phyloP scores from a whole-genome alignment of 2,888 invertebrate species.

The Conops quadrifasciatus region DNA sequence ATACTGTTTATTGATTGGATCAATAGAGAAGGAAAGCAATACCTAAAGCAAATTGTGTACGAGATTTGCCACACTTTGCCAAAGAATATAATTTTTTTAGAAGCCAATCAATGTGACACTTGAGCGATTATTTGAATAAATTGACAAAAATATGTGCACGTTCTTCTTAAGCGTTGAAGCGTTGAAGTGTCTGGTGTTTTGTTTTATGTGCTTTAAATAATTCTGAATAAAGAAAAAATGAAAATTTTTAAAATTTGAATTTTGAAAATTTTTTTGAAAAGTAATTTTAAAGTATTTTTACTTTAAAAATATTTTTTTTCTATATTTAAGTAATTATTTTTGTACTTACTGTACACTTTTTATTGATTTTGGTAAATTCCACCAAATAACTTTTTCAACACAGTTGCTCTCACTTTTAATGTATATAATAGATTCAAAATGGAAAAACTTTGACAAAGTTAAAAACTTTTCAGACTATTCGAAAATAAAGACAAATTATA shows the following conservation, averaged over 20 bases:
- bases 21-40: slow-evolving; percentile 46
- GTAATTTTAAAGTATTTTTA: too few relatives aligned
- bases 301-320: too few relatives aligned
- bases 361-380: too few relatives aligned
- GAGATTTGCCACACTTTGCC: too few relatives aligned
- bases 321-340: background rate
- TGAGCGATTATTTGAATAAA: too few relatives aligned
- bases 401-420: slow-evolving; percentile 2
- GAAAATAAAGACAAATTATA: background rate
- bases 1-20: slow-evolving; percentile 53
- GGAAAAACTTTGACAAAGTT: background rate
- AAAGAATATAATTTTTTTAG: slow-evolving; percentile 15
- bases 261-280: too few relatives aligned
- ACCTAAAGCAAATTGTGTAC: background rate
- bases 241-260: too few relatives aligned
- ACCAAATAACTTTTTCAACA: background rate
- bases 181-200: too few relatives aligned
- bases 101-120: background rate
- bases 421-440: background rate
- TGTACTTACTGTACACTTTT: background rate
- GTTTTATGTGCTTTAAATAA: too few relatives aligned
- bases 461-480: slow-evolving; percentile 14
- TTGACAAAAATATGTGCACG: too few relatives aligned
- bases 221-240: too few relatives aligned
- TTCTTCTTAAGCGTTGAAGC: too few relatives aligned